phyloP scores from a whole-genome alignment of 1,140 invertebrate species.

The Cepaea nemoralis region DNA sequence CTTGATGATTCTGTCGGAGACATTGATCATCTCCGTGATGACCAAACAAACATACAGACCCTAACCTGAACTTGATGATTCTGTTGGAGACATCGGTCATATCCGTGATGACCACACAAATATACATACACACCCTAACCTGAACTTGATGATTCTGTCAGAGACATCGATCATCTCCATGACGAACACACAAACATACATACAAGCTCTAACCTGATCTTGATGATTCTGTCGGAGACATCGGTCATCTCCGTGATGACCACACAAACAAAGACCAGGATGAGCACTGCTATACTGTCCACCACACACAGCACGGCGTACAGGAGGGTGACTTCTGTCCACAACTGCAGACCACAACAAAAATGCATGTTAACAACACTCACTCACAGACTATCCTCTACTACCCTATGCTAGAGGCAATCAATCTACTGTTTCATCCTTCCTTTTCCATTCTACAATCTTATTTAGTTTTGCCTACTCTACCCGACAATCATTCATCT shows the following conservation, averaged over 20 bases:
- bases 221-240: conserved; percentile 30
- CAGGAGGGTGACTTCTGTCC: background rate
- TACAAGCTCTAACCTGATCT: conserved; percentile 26
- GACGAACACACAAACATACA: too few species aligned
- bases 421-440: too few species aligned
- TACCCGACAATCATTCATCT: too few species aligned
- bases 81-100: conserved; percentile 21
- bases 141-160: conserved; percentile 29
- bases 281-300: conserved; percentile 19
- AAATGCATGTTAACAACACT: too few species aligned
- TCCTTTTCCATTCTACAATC: too few species aligned
- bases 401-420: too few species aligned
- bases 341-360: conserved; percentile 30
- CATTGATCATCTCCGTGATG: too few species aligned
- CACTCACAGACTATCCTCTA: too few species aligned
- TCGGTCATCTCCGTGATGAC: conserved; percentile 23
- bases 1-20: too few species aligned
- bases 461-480: too few species aligned
- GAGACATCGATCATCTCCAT: conserved; percentile 14
- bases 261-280: conserved; percentile 36
- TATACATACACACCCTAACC: too few species aligned
- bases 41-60: too few species aligned
- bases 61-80: conserved; percentile 38
- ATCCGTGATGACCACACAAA: conserved; percentile 28
- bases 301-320: conserved; percentile 10